Evolutionary conservation across 2,113 vertebrate species (phyloP), one percentile per base, ranked within the genome.

Genomic region (Laterallus jamaicensis): DNA sequence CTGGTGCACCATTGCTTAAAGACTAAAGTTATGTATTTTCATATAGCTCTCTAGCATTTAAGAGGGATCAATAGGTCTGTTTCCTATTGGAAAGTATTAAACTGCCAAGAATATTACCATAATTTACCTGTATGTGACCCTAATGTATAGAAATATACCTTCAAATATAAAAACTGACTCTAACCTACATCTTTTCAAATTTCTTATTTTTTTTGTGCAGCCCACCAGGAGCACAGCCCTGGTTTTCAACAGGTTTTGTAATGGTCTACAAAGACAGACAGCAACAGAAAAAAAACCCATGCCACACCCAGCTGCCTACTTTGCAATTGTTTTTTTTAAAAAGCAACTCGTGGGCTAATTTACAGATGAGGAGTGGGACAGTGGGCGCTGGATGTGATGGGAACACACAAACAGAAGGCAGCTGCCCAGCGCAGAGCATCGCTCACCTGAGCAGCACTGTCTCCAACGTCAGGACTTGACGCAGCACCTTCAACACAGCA

Each of bases 291-390:
- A 29, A 32, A 24, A 42, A 40, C 9, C 39, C 25, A 50, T 9
- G 12, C 54, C 47, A 42, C 37, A n/a, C 42, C 42, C 12, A 42
- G 20, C n/a, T 17, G 32, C 21, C 59, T 60, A 18, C 42, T 81
- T 73, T 54, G 22, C 64, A 8, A 18, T 49, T 29, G 19, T 31
- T 6, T 1, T 1, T 29, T 62, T 62, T 62, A 21, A 49, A 35
- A 52, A 62, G 80, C 39, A 80, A 42, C 32, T 52, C 13, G 6
- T 26, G 29, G 78, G 32, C 17, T 62, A 26, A 75, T 49, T 35
- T 78, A 25, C 40, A 0, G 0, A 20, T 0, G 0, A 75, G 60
- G 32, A 31, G 55, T 4, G 2, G 0, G 37, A 67, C 49, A 37
- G 44, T 0, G 0, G 28, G 67, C 56, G 25, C 11, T 56, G 26